phyloP scores from a whole-genome alignment of 2,888 invertebrate species.

The Limnephilus auricula region DNA sequence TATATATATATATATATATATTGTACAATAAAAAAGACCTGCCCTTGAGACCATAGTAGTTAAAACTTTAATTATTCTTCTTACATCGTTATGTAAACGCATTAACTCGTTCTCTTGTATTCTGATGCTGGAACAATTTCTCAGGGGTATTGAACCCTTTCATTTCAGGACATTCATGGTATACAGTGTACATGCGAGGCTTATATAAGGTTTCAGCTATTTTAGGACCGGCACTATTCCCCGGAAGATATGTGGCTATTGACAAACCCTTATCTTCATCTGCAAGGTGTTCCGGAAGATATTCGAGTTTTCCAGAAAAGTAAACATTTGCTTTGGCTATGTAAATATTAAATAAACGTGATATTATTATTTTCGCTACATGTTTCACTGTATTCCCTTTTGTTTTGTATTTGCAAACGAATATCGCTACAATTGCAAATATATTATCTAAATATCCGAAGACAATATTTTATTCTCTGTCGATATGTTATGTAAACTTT shows the following conservation, averaged over 20 bases:
- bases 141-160: conserved; percentile 3
- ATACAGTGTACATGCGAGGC: conserved; percentile 58
- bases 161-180: conserved; percentile 10
- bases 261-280: conserved; percentile 52
- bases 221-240: conserved; percentile 58
- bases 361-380: not conserved
- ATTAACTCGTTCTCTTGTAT: not conserved
- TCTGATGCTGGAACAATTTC: not conserved
- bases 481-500: not conserved
- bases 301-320: not conserved
- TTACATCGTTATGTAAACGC: not conserved
- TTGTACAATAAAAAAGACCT: too few species aligned
- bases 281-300: conserved; percentile 30
- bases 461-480: not conserved
- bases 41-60: too few species aligned
- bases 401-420: not conserved
- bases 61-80: not conserved
- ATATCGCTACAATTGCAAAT: not conserved
- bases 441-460: not conserved
- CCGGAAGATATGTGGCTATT: conserved; percentile 48
- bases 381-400: not conserved
- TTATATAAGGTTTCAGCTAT: conserved; percentile 57
- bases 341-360: not conserved
- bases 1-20: too few species aligned
- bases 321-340: not conserved